A percentile compares a stretch with the other conserved stretches of the same genome.
Evolutionary conservation across 2,888 invertebrate species (phyloP).

Genomic region (Boloria euphrosyne): DNA sequence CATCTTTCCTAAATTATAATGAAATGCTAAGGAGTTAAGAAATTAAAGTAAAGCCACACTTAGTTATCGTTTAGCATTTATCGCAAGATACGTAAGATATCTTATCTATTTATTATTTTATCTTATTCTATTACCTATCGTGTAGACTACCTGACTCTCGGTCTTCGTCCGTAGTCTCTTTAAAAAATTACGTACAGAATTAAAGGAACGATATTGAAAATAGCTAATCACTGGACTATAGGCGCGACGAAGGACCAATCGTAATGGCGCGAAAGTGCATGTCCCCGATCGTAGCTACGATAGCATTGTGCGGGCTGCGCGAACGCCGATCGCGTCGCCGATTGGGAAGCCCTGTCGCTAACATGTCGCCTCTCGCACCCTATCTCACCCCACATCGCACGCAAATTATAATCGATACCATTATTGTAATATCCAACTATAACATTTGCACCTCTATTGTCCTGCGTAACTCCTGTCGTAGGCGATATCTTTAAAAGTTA

Average conservation of each 20-base stretch:
- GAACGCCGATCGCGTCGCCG: slow-evolving; percentile 74
- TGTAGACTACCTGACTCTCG: slow-evolving; percentile 18
- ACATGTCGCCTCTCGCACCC: slow-evolving; percentile 72
- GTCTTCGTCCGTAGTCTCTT: neutral
- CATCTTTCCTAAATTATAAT: too few species aligned
- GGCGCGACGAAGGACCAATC: slow-evolving; percentile 68
- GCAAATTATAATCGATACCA: slow-evolving; percentile 83
- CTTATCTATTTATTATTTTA: too few species aligned
- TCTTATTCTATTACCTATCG: too few species aligned
- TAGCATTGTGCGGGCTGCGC: slow-evolving; percentile 77
- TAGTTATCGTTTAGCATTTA: slow-evolving; percentile 14
- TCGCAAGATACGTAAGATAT: slow-evolving; percentile 24
- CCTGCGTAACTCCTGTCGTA: slow-evolving; percentile 27
- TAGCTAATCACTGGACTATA: slow-evolving; percentile 67
- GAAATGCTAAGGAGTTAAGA: too few species aligned
- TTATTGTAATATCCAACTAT: slow-evolving; percentile 79
- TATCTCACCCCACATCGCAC: slow-evolving; percentile 77
- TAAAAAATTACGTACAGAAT: slow-evolving; percentile 30
- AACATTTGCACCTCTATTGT: slow-evolving; percentile 77
- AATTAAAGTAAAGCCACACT: neutral
- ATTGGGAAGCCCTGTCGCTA: slow-evolving; percentile 78
- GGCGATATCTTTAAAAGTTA: slow-evolving; percentile 3
- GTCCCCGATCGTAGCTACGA: slow-evolving; percentile 76
- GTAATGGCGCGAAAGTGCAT: slow-evolving; percentile 76
- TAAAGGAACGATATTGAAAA: slow-evolving; percentile 52